These are phyloP conservation scores for Heliconius hortense DNA, from an alignment of 2,888 invertebrate species.

Conservation along the genomic window DNA sequence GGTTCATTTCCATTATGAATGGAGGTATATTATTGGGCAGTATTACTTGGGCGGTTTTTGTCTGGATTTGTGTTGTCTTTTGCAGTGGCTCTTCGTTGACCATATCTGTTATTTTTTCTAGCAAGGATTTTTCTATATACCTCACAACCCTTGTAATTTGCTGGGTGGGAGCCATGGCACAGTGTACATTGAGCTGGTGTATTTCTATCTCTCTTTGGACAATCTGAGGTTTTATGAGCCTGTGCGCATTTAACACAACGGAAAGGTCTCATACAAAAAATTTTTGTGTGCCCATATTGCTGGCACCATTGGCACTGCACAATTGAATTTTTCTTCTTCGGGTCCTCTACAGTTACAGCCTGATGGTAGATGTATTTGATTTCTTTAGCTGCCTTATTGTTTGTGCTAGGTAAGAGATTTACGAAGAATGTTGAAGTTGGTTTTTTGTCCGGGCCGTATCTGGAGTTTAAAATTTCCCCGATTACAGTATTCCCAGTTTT, in stretches of 20 bases:
- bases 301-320: background rate
- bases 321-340: background rate
- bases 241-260: background rate
- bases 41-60: too few relatives aligned
- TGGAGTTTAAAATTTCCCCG: background rate
- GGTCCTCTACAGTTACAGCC: background rate
- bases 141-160: background rate
- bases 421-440: background rate
- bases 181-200: background rate
- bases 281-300: background rate
- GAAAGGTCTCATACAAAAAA: background rate
- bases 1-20: too few relatives aligned
- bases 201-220: background rate
- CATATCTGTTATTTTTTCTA: background rate
- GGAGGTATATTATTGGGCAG: too few relatives aligned
- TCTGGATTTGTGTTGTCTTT: too few relatives aligned
- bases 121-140: background rate
- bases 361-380: background rate
- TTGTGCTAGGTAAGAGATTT: background rate
- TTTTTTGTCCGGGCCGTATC: background rate
- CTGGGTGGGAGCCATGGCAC: background rate
- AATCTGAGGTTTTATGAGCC: background rate
- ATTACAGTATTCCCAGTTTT: background rate
- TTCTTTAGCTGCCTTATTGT: background rate
- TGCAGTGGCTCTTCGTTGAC: too few relatives aligned